phyloP scores from a whole-genome alignment of 2,888 invertebrate species.

The Branchipolynoe longqiensis region DNA sequence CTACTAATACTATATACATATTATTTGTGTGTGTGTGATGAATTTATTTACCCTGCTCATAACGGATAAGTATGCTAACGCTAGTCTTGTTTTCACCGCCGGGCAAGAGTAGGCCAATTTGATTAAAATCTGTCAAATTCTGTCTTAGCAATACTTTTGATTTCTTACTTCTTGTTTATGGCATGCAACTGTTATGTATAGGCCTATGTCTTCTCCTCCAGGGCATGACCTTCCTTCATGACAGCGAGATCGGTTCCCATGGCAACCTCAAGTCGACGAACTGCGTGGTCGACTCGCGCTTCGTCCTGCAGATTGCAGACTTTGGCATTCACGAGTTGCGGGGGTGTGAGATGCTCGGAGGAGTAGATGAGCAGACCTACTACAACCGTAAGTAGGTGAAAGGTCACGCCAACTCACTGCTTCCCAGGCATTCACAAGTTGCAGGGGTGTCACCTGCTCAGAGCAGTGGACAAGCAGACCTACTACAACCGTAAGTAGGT shows the following conservation, averaged over 20 bases:
- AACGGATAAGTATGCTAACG: no score
- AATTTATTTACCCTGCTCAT: no score
- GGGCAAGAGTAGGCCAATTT: no score
- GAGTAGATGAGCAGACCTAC: conserved; percentile 73
- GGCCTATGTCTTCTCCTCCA: conserved; percentile 77
- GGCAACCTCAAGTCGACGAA: conserved; percentile 93
- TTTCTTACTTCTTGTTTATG: no score
- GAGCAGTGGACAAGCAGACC: conserved; percentile 74
- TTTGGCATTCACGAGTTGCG: conserved; percentile 93
- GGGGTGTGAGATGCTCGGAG: conserved; percentile 78
- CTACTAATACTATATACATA: no score
- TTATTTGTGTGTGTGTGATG: no score
- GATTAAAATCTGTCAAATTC: no score
- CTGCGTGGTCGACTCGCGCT: conserved; percentile 93
- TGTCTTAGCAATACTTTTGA: no score
- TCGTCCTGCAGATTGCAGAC: conserved; percentile 93
- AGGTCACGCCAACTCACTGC: no score
- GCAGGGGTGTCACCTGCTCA: conserved; percentile 83
- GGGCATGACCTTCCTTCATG: conserved; percentile 96
- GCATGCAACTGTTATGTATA: neutral
- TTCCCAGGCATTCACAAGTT: conserved; percentile 93
- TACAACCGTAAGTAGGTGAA: conserved; percentile 77
- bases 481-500: conserved; percentile 76
- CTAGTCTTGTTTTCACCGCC: no score
- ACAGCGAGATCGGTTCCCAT: conserved; percentile 90